Evolutionary conservation across 1,140 invertebrate species (phyloP).

Genomic region (Heliconius hewitsoni): DNA sequence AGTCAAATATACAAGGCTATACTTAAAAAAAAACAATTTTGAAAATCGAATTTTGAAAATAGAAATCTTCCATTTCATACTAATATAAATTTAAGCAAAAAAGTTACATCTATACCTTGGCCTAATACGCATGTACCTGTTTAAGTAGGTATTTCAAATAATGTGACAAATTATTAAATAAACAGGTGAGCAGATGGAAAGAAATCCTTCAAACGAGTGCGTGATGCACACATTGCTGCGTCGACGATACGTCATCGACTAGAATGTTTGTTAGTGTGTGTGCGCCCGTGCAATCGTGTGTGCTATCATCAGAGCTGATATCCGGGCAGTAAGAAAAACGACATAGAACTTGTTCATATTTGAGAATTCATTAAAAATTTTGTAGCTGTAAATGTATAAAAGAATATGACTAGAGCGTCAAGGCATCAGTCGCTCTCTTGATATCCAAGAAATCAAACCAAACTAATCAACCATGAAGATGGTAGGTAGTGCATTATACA

Average conservation of each 20-base stretch:
- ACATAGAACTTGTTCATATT: constrained; percentile 59
- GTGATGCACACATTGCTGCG: constrained; percentile 32
- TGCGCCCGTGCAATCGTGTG: neutral
- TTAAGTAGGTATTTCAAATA: constrained; percentile 47
- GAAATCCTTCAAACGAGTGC: constrained; percentile 58
- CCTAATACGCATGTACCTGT: constrained; percentile 31
- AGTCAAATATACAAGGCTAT: constrained; percentile 26
- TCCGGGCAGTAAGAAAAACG: constrained; percentile 56
- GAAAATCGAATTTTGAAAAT: neutral
- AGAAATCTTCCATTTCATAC: too few species aligned
- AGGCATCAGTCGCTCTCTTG: constrained; percentile 71
- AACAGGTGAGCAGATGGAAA: constrained; percentile 47
- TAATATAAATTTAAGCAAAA: constrained; percentile 30
- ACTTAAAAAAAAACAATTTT: constrained; percentile 27
- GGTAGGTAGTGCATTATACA: constrained; percentile 49
- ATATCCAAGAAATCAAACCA: constrained; percentile 55
- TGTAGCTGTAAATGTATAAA: constrained; percentile 74
- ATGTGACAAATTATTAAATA: constrained; percentile 64
- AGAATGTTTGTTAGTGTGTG: neutral
- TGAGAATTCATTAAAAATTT: constrained; percentile 67
- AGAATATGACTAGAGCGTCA: constrained; percentile 60
- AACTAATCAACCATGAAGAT: constrained; percentile 71
- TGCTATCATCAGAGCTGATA: neutral
- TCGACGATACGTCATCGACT: neutral
- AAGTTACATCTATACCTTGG: constrained; percentile 33